Evolutionary conservation across 2,888 invertebrate genomes (phyloP).

Genomic region (Dendrolimus houi): DNA sequence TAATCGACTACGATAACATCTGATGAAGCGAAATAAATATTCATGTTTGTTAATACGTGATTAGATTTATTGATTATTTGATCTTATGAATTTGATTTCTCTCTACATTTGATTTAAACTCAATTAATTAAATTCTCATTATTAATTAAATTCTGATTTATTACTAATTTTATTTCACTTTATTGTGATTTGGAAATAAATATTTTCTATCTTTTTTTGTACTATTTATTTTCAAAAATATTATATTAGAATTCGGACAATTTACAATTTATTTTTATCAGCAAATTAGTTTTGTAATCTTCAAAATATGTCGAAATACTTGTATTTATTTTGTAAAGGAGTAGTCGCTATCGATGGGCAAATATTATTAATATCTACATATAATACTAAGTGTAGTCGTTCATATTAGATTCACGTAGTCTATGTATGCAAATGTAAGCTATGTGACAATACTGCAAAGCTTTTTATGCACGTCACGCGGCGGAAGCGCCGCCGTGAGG

Average conservation of each 20-base stretch:
- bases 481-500: slow-evolving; percentile 62
- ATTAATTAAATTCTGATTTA: no score
- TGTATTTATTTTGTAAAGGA: no score
- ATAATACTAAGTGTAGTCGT: slow-evolving; percentile 9
- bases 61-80: slow-evolving; percentile 21
- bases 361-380: neutral
- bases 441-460: slow-evolving; percentile 61
- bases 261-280: no score
- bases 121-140: no score
- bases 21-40: slow-evolving; percentile 46
- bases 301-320: no score
- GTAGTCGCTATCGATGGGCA: neutral
- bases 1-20: slow-evolving; percentile 44
- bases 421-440: slow-evolving; percentile 60
- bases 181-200: no score
- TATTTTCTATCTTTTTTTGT: no score
- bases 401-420: slow-evolving; percentile 59
- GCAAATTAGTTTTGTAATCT: no score
- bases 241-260: no score
- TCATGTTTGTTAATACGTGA: slow-evolving; percentile 34
- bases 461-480: slow-evolving; percentile 68
- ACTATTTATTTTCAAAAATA: no score
- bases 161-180: no score
- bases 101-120: no score
- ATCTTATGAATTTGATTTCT: neutral